Conservation (phyloP, 2,797 vertebrate genomes). For the Clarias platycephalus region DNA sequence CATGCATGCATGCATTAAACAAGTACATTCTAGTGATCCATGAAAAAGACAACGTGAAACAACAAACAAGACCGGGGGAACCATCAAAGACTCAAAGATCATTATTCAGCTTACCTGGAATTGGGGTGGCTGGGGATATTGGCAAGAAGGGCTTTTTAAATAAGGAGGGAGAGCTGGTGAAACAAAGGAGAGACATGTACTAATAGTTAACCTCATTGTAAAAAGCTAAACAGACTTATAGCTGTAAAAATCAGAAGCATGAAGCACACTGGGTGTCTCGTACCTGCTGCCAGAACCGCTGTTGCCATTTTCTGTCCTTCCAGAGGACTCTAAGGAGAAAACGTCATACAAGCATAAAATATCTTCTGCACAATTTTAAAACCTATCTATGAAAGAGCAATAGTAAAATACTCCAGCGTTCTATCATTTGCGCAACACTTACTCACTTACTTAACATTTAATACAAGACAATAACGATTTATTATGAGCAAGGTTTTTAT, state of each 20-base stretch:
- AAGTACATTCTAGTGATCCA: slow-evolving; percentile 8
- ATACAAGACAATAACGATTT: background rate
- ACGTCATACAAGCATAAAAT: background rate
- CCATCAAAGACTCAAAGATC: slow-evolving; percentile 22
- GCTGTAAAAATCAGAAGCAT: background rate
- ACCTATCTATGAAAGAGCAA: background rate
- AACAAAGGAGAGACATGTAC: slow-evolving; percentile 9
- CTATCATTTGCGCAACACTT: background rate
- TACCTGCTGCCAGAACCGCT: slow-evolving; percentile 69
- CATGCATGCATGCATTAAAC: slow-evolving; percentile 33
- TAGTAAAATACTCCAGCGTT: too few relatives aligned
- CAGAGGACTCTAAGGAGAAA: slow-evolving; percentile 37
- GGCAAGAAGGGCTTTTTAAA: slow-evolving; percentile 88
- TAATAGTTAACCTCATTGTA: background rate
- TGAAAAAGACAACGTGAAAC: slow-evolving; percentile 52
- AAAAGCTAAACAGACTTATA: background rate
- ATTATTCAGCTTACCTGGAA: slow-evolving; percentile 72
- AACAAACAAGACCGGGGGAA: slow-evolving; percentile 23
- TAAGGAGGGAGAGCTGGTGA: slow-evolving; percentile 79
- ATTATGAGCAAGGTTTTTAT: too few relatives aligned
- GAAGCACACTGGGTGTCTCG: background rate
- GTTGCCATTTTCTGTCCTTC: slow-evolving; percentile 56
- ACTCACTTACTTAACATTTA: background rate
- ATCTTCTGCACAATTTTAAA: background rate
- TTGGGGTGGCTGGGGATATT: slow-evolving; percentile 72